Evolutionary conservation across 2,113 vertebrate genomes (phyloP), one percentile per base, ranked within the genome.

Genomic region (Sturnus vulgaris): DNA sequence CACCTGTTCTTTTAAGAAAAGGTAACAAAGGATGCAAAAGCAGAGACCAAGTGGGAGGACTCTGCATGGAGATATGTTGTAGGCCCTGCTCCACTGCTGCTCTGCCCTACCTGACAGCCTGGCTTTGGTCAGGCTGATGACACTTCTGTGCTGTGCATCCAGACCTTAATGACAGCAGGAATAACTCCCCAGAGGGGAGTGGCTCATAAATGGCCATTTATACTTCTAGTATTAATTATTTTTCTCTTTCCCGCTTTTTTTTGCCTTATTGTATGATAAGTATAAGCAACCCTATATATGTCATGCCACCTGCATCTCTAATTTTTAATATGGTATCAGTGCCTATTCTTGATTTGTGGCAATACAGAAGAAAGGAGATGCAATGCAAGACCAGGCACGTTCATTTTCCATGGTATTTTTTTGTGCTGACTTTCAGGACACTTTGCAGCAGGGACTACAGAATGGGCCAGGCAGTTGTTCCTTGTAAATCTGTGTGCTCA

Each of bases 151-250:
- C 66, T 86, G 4, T 44, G 92, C 50, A 44, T 46, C 10, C 11
- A 90, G 57, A 83, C 31, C 35, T 68, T 9, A 40, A 9, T 50
- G 71, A 59, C 84, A 56, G 68, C 46, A 78, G 47, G 25, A 75
- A 19, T 20, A 53, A 52, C 42, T 35, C 7, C 50, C 42, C 20
- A 28, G 42, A 78, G 61, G 47, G 57, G 85, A 86, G 60, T 57
- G 35, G n/a, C 35, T 92, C 44, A 21, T 44, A 82, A 88, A 90
- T 70, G 80, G 12, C 42, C 28, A 15, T 82, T 94, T 81, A 33
- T 72, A 68, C 19, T 93, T 90, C 42, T 71, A 52, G 68, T 93
- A 88, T 86, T 79, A 52, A 64, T 94, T 91, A 12, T 42, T 94
- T 90, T 79, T 33, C 23, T 64, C 39, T 39, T n/a, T 11, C 15